Conservation (phyloP, 2,888 invertebrate genomes). For the Carterocephalus palaemon region DNA sequence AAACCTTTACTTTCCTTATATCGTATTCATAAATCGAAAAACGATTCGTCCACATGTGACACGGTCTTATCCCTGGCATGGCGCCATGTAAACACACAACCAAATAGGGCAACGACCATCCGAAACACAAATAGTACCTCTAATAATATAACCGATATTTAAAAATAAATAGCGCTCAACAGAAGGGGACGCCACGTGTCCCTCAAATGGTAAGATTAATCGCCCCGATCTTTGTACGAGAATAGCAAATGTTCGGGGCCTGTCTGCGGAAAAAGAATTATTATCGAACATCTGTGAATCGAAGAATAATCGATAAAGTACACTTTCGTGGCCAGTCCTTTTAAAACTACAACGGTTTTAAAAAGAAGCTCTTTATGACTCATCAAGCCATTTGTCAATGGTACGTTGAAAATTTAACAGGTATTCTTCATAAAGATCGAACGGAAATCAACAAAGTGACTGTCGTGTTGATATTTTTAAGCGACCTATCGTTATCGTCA, state of each 20-base stretch:
- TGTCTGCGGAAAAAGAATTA: conserved; percentile 18
- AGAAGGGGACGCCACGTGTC: conserved; percentile 63
- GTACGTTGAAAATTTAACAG: too few species aligned
- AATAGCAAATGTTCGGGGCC: conserved; percentile 35
- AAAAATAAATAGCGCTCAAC: conserved; percentile 57
- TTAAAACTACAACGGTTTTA: too few species aligned
- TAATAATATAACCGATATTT: conserved; percentile 57
- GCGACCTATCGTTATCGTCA: conserved; percentile 10
- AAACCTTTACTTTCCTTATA: background rate
- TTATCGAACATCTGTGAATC: conserved; percentile 13
- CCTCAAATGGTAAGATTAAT: conserved; percentile 56
- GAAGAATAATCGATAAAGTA: too few species aligned
- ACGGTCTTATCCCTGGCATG: conserved; percentile 45
- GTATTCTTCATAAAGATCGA: too few species aligned
- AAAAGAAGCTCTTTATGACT: too few species aligned
- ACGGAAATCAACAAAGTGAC: background rate
- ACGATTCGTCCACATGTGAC: conserved; percentile 6
- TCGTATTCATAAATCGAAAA: conserved; percentile 1
- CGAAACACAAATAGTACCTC: conserved; percentile 66
- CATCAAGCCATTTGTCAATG: too few species aligned
- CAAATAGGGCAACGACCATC: conserved; percentile 76
- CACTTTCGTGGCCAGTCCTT: too few species aligned
- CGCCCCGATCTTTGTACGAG: conserved; percentile 36
- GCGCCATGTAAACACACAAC: conserved; percentile 68
- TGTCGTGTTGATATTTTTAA: conserved; percentile 6